Evolutionary conservation across 1,140 invertebrate species (phyloP).

Genomic region (Drosophila biarmipes): DNA sequence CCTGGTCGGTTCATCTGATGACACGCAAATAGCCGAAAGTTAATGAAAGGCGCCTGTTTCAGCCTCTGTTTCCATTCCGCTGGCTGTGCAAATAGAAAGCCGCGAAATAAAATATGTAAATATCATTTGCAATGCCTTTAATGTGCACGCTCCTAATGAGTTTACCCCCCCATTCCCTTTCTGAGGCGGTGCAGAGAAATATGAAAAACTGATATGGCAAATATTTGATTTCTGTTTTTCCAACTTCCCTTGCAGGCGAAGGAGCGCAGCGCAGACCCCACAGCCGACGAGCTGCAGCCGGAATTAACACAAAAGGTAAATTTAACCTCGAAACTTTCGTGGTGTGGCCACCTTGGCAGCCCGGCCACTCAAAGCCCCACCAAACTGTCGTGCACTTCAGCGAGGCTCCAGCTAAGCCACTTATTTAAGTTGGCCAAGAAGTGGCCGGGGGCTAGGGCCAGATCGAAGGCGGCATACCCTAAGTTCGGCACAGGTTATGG

Average conservation of each 20-base stretch:
- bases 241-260: conserved; percentile 22
- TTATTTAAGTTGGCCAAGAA: conserved; percentile 49
- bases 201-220: conserved; percentile 43
- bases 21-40: conserved; percentile 21
- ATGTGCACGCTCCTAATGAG: conserved; percentile 17
- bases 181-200: neutral
- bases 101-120: conserved; percentile 52
- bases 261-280: neutral
- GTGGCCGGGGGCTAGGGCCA: neutral
- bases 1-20: conserved; percentile 36
- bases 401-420: conserved; percentile 64
- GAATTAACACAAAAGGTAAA: conserved; percentile 56
- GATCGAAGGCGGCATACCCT: conserved; percentile 12
- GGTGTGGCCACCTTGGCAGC: conserved; percentile 23
- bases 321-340: conserved; percentile 40
- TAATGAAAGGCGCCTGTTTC: conserved; percentile 23
- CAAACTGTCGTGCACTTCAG: conserved; percentile 60
- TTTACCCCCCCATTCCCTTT: neutral
- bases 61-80: neutral
- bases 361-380: conserved; percentile 36
- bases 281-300: conserved; percentile 9
- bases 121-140: conserved; percentile 43
- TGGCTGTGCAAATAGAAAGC: conserved; percentile 12
- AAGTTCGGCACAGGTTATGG: neutral
- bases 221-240: conserved; percentile 42